Evolutionary conservation across 2,113 vertebrate genomes (phyloP), one percentile per base, ranked within the genome.

Genomic region (Poecilia latipinna): DNA sequence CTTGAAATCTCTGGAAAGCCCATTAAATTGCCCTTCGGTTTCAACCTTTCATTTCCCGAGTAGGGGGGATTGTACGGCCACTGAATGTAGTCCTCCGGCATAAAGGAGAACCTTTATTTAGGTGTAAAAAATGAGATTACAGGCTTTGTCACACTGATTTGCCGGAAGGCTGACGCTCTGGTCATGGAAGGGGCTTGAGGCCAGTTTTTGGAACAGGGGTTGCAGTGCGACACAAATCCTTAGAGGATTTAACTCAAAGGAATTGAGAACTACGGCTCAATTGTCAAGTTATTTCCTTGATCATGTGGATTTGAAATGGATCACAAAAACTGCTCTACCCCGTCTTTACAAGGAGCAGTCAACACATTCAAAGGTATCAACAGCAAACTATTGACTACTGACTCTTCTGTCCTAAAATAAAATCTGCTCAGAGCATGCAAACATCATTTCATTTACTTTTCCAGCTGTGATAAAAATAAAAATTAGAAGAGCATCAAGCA

Each of bases 71-170:
- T 77, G 83, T 87, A 54, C 61, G 48, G 78, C 86, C 61, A 28
- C 75, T 79, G 88, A 82, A 88, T 83, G 88, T 89, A 72, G 78
- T 82, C 80, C 82, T 77, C 80, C 77, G 80, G 80, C 80, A 74
- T 63, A 44, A 60, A 77, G 77, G 79, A 75, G 80, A 77, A 85
- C 82, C 5, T 28, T 42, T 77, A 75, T 72, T 75, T 12, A 3
- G 61, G 74, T 73, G 65, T 70, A 15, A 62, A 75, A 78, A 86
- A 77, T 79, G 48, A 73, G 86, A 84, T 89, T 85, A 88, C 74
- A 79, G 70, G 74, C 81, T 90, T 85, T 80, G 82, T 82, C 75
- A 88, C 81, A 42, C 73, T 33, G 85, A 78, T 78, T 82, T 82
- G 79, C 76, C 35, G 1, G 65, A 39, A 87, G 75, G 86, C 64